Percentiles rank a stretch among this genome's conserved stretches.
These are phyloP conservation scores for Meta bourneti DNA, from an alignment of 2,888 invertebrate genomes.

Conservation along the genomic window DNA sequence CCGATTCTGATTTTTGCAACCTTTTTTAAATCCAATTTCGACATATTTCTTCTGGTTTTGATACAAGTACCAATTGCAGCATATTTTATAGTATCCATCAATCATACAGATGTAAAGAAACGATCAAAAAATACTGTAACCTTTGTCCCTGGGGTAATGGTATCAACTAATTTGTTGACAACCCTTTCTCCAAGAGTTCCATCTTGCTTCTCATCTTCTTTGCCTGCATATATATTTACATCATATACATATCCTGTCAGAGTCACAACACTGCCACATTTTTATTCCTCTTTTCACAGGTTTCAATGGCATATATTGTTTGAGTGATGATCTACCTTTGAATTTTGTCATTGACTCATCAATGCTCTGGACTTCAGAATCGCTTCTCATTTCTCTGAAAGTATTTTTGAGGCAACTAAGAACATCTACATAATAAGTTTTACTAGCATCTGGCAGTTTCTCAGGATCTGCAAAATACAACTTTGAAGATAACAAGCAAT, in stretches of 20 bases:
- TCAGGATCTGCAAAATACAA: too few relatives aligned
- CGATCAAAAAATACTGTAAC: slow-evolving; percentile 13
- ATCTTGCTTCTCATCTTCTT: neutral
- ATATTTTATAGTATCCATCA: too few relatives aligned
- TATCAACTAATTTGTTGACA: neutral
- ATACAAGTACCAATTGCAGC: too few relatives aligned
- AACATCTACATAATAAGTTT: too few relatives aligned
- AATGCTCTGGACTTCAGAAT: slow-evolving; percentile 39
- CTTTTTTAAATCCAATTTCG: too few relatives aligned
- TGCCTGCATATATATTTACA: slow-evolving; percentile 29
- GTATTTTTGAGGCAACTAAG: too few relatives aligned
- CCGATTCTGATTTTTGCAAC: too few relatives aligned
- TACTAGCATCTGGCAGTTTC: too few relatives aligned
- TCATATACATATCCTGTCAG: slow-evolving; percentile 20
- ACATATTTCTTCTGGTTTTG: too few relatives aligned
- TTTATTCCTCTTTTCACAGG: slow-evolving; percentile 15
- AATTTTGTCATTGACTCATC: slow-evolving; percentile 41
- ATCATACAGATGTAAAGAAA: slow-evolving; percentile 27
- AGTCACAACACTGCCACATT: slow-evolving; percentile 43
- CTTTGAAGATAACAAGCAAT: too few relatives aligned
- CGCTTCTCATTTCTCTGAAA: too few relatives aligned
- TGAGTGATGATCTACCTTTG: slow-evolving; percentile 27
- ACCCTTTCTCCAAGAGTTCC: slow-evolving; percentile 18
- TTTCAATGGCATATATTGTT: slow-evolving; percentile 41
- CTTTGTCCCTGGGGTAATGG: slow-evolving; percentile 10